Evolutionary conservation across 2,113 vertebrate species (phyloP).

Genomic region (Trachemys scripta): DNA sequence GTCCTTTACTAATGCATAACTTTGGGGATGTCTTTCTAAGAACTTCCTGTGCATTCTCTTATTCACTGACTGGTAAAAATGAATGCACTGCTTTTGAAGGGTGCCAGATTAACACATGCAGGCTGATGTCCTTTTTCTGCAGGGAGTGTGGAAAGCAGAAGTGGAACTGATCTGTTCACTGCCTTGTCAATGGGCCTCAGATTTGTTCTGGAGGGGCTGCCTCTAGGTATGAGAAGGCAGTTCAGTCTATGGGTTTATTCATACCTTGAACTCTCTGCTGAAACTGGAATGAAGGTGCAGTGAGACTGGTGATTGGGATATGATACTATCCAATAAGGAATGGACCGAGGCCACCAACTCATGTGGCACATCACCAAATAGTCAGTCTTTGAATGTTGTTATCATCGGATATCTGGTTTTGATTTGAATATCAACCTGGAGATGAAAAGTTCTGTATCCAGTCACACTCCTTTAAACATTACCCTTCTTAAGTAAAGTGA

Average conservation of each 20-base stretch:
- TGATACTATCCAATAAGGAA: accelerated
- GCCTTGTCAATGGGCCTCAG: background rate
- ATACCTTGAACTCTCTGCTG: background rate
- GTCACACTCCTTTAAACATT: background rate
- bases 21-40: background rate
- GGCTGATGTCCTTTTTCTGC: background rate
- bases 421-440: background rate
- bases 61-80: background rate
- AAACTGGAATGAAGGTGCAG: background rate
- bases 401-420: background rate
- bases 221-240: background rate
- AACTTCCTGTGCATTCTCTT: background rate
- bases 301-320: background rate
- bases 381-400: background rate
- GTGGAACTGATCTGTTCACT: background rate
- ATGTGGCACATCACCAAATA: accelerated
- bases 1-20: background rate
- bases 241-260: background rate
- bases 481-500: background rate
- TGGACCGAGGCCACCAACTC: background rate
- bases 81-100: background rate
- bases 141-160: background rate
- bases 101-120: background rate
- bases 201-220: background rate
- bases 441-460: background rate